Conservation (phyloP, 1,140 invertebrate genomes). For the Drosophila ohnishii region DNA sequence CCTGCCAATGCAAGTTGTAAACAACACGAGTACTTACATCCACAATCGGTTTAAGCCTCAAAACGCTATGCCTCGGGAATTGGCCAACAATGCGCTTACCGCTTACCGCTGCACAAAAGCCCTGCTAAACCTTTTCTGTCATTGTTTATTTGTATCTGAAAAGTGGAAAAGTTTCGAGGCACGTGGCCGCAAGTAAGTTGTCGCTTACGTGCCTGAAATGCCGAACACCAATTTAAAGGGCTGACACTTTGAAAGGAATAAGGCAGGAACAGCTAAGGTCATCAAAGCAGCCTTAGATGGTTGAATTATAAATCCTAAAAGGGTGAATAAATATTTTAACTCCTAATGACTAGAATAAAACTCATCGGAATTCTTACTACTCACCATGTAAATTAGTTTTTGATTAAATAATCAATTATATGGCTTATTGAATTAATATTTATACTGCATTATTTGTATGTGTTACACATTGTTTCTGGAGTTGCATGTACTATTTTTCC, state of each 20-base stretch:
- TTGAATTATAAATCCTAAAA: neutral
- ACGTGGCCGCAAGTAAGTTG: conserved; percentile 33
- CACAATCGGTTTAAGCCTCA: conserved; percentile 24
- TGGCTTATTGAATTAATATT: neutral
- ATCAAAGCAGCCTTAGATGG: neutral
- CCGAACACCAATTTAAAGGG: conserved; percentile 19
- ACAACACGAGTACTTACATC: conserved; percentile 21
- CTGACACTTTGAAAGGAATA: conserved; percentile 1
- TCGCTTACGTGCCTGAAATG: conserved; percentile 29
- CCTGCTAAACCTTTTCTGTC: conserved; percentile 10
- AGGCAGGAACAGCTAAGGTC: neutral
- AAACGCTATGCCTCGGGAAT: conserved; percentile 24
- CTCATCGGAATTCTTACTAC: too few relatives aligned
- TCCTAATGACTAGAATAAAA: too few relatives aligned
- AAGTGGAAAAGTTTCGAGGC: conserved; percentile 20
- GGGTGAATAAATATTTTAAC: too few relatives aligned
- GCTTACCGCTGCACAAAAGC: conserved; percentile 15
- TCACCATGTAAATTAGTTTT: too few relatives aligned
- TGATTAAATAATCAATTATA: too few relatives aligned
- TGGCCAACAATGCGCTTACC: conserved; percentile 48
- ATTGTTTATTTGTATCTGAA: conserved; percentile 19
- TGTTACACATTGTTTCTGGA: neutral
- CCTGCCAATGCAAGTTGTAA: conserved; percentile 22
- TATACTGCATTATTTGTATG: neutral
- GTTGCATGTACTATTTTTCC: neutral